Evolutionary conservation across 2,113 vertebrate species (phyloP).

Genomic region (Hippocampus mohnikei): DNA sequence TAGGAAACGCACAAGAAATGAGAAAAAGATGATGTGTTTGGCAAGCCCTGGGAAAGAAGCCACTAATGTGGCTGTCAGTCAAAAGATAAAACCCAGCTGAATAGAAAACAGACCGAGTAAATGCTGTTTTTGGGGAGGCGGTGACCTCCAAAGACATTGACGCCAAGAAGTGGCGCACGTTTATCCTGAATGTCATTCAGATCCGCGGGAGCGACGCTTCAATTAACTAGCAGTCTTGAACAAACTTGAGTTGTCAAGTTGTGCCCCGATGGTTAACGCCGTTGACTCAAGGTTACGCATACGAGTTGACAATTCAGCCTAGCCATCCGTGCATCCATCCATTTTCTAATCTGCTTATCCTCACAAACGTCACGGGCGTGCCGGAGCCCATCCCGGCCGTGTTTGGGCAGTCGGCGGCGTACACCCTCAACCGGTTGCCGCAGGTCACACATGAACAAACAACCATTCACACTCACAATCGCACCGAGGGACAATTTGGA

Average conservation of each 20-base stretch:
- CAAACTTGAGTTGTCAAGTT: slow-evolving; percentile 58
- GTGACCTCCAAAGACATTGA: slow-evolving; percentile 65
- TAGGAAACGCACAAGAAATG: slow-evolving; percentile 59
- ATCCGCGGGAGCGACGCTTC: slow-evolving; percentile 67
- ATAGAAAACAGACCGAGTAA: slow-evolving; percentile 54
- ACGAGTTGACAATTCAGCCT: too few relatives aligned
- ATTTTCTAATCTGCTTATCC: too few relatives aligned
- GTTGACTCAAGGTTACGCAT: too few relatives aligned
- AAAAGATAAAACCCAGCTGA: slow-evolving; percentile 50
- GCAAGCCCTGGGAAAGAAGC: slow-evolving; percentile 57
- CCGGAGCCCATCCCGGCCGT: too few relatives aligned
- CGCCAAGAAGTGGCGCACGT: slow-evolving; percentile 54
- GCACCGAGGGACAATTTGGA: too few relatives aligned
- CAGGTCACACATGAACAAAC: too few relatives aligned
- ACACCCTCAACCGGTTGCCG: too few relatives aligned
- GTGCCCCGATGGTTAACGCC: background rate
- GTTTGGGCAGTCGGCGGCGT: too few relatives aligned
- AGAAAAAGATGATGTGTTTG: slow-evolving; percentile 66
- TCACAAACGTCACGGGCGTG: too few relatives aligned
- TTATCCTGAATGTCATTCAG: slow-evolving; percentile 66
- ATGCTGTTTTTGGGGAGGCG: slow-evolving; percentile 48
- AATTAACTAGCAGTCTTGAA: slow-evolving; percentile 66
- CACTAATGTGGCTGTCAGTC: slow-evolving; percentile 69
- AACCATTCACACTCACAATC: too few relatives aligned
- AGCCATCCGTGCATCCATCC: too few relatives aligned